These are phyloP conservation scores for Cantharis flavilabris DNA, from an alignment of 2,888 invertebrate species.

Conservation along the genomic window DNA sequence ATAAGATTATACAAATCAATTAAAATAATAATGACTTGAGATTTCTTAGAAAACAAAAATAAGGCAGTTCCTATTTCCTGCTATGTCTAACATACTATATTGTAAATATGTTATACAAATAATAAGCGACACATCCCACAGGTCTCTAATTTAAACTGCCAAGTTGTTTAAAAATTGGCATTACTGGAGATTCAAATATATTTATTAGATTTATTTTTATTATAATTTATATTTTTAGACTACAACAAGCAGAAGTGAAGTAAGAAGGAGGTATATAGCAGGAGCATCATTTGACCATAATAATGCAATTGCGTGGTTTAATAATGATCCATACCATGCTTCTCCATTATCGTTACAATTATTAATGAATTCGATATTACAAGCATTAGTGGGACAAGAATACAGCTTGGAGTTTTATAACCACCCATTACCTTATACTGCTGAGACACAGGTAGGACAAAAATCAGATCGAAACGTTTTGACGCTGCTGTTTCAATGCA, in stretches of 20 bases:
- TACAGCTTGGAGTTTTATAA: conserved; percentile 57
- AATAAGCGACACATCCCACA: too few species aligned
- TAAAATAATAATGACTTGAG: too few species aligned
- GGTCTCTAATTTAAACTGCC: too few species aligned
- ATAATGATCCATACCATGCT: conserved; percentile 76
- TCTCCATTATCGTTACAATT: conserved; percentile 68
- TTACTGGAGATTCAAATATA: background rate
- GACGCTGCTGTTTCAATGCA: too few species aligned
- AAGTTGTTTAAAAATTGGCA: too few species aligned
- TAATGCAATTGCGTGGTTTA: conserved; percentile 68
- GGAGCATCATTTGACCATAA: conserved; percentile 59
- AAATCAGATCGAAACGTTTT: background rate
- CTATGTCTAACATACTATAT: too few species aligned
- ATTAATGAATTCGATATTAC: conserved; percentile 65
- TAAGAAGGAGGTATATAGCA: conserved; percentile 54
- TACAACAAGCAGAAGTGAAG: conserved; percentile 33
- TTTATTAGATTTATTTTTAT: background rate
- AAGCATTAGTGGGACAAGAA: conserved; percentile 34
- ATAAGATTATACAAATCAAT: too few species aligned
- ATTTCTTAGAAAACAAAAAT: too few species aligned
- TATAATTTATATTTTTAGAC: conserved; percentile 23
- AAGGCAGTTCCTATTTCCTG: too few species aligned
- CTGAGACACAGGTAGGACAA: conserved; percentile 58
- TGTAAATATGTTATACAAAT: too few species aligned
- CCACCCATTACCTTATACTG: conserved; percentile 66